A percentile compares a stretch with the other conserved stretches of the same genome.
These are phyloP conservation scores for Syrphus vitripennis DNA, from an alignment of 2,888 invertebrate species.

Conservation along the genomic window DNA sequence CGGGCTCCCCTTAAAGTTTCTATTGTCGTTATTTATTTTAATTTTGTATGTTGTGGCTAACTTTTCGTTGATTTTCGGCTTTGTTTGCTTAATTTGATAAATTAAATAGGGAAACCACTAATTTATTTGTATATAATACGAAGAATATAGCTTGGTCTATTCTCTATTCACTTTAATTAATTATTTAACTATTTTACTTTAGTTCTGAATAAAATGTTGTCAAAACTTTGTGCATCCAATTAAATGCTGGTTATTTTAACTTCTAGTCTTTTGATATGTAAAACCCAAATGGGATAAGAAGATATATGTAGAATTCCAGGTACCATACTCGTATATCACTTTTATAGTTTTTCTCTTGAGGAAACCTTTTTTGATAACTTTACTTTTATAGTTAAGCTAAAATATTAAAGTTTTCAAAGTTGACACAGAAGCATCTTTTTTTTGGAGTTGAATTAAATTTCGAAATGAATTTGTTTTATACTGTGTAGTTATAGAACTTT, in stretches of 20 bases:
- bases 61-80: background rate
- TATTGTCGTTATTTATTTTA: background rate
- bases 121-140: conserved; percentile 14
- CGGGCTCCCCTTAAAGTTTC: background rate
- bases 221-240: background rate
- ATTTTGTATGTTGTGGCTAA: background rate
- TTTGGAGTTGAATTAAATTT: too few species aligned
- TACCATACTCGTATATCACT: too few species aligned
- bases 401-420: too few species aligned
- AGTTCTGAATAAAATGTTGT: background rate
- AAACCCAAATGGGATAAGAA: too few species aligned
- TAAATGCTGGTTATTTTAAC: background rate
- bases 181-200: background rate
- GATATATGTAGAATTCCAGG: too few species aligned
- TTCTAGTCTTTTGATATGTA: too few species aligned
- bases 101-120: conserved; percentile 30
- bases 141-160: background rate
- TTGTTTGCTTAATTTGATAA: background rate
- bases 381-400: too few species aligned
- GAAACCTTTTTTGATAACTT: too few species aligned
- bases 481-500: too few species aligned
- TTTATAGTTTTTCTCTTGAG: too few species aligned
- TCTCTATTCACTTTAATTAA: background rate
- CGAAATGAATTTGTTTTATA: too few species aligned
- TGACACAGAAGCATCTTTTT: too few species aligned